Base-by-base conservation (phyloP, 2,113 vertebrate species). In the Glaucomys volans region DNA sequence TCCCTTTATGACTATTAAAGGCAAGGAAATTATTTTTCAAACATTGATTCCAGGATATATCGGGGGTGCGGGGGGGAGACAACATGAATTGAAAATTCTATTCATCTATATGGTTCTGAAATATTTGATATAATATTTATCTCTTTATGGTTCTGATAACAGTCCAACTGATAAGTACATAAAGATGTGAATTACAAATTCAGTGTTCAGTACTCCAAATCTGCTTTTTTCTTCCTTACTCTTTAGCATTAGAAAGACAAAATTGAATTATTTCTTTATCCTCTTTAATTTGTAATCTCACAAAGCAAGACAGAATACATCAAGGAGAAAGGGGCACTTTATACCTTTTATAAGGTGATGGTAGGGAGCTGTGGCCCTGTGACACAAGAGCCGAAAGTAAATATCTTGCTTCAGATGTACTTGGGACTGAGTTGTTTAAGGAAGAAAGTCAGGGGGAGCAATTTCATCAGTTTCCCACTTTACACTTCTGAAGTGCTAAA, bases 71-170 rank as follows among this genome's bases (percentile, higher is more conserved):
- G n/a, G n/a, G n/a, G n/a, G 79, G 97, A 97, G 37, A 74, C 69
- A 97, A 66, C 47, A 97, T 95, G 84, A 96, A 97, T 83, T 89
- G 87, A 96, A 97, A 97, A 96, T 97, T 98, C 84, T 97, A 95
- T 97, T 97, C 97, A 97, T 98, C 37, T 97, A 96, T 90, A 96
- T 94, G 97, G 76, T 98, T 98, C 92, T 98, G 94, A 98, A 97
- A 97, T 98, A 97, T 98, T 98, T 98, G 87, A 92, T 96, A 28
- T 92, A 97, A 97, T 96, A 94, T 92, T 98, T 98, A 97, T 97
- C 96, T 97, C 81, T 92, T 84, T 95, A 57, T 87, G 95, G 88
- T 97, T 97, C 96, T 97, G 95, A 97, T 95, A 97, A 96, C 90
- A 97, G 92, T 98, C 97, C 98, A 97, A 96, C 87, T 96, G 93